Evolutionary conservation across 2,888 invertebrate genomes (phyloP), one percentile per base, ranked within the genome.

Genomic region (Napeogenes inachia): DNA sequence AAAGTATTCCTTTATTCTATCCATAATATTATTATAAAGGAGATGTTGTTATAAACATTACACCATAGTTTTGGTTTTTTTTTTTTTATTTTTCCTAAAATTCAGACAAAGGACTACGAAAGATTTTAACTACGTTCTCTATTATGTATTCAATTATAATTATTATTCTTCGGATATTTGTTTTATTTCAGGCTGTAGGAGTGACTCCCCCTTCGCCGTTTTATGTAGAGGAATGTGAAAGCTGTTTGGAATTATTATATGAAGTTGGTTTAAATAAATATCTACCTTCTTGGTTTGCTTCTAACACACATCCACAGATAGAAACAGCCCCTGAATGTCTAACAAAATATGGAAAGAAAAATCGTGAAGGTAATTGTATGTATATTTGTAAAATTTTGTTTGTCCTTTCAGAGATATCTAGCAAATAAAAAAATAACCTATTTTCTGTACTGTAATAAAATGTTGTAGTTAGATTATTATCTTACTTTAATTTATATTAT

Each of bases 181-280:
- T 21, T 21, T 21, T 33, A 57, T 80, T 80, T 2, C 80, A 94
- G 91, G 86, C 92, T 60, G 87, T 92, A 50, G 93, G 92, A 21
- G 85, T 92, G 55, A 92, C 92, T 45, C 93, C 94, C 0, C 96
- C 96, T 0, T 95, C 96, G 64, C 93, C 95, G 1, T 95, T 97
- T 82, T 96, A 97, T 74, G 95, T 98, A 0, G 97, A 97, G 84
- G 97, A 98, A 82, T 97, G 95, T 58, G 95, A 96, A 80, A 96
- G 96, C 67, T 97, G 97, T 2, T 81, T 98, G 3, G 93, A 94
- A 57, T 93, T 96, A 69, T 87, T 96, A 0, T 93, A 94, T 72
- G 94, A 95, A 69, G 93, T 96, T 13, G 96, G 96, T 4, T 91
- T 96, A 30, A 92, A 95, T 65, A 93, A 93, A 69, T 87, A 96